Base-by-base conservation (phyloP, 1,140 invertebrate genomes). In the Gryon sp. region DNA sequence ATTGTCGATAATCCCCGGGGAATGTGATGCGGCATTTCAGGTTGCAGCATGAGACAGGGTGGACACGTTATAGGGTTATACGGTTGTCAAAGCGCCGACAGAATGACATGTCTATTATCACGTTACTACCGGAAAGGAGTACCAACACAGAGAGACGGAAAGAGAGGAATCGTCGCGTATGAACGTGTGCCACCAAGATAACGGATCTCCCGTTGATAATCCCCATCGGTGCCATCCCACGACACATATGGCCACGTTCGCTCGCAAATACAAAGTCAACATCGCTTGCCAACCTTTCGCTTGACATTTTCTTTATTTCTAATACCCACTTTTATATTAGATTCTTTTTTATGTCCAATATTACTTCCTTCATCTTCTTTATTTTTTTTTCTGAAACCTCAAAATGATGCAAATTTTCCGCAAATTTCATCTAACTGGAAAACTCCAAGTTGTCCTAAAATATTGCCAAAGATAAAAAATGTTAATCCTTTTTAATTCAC, bases 81-180 rank as follows among this genome's bases (percentile, higher is more conserved):
- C 80, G 81, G 79, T 87, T 85, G 87, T 88, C 87, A 88, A 87
- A 87, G 80, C 66, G 63, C 57, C 76, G 86, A 88, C 86, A 84
- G 84, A 84, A 84, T 88, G 86, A 88, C 87, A 88, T 87, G 82
- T 88, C 87, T 86, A 88, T 88, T 88, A 88, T 88, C 86, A 85
- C 85, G 63, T 57, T 43, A 52, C 53, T 62, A 26, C 20, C 43
- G 59, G 68, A 60, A 63, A 69, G 55, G 43, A 66, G 62, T 50
- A 40, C 41, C 53, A 9, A 40, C 40, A 34, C 20, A 46, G 15
- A 72, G 38, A 18, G 24, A 73, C 45, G 30, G 45, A 34, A 48
- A 72, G 62, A 79, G 65, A 79, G 65, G 53, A 76, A 77, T 65
- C 66, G 65, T 53, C 74, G 46, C 76, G 40, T 57, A 78, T 69